A percentile compares a stretch with the other conserved stretches of the same genome.
phyloP scores from a whole-genome alignment of 2,888 invertebrate species.

The Scaptomyza cyrtandrae region DNA sequence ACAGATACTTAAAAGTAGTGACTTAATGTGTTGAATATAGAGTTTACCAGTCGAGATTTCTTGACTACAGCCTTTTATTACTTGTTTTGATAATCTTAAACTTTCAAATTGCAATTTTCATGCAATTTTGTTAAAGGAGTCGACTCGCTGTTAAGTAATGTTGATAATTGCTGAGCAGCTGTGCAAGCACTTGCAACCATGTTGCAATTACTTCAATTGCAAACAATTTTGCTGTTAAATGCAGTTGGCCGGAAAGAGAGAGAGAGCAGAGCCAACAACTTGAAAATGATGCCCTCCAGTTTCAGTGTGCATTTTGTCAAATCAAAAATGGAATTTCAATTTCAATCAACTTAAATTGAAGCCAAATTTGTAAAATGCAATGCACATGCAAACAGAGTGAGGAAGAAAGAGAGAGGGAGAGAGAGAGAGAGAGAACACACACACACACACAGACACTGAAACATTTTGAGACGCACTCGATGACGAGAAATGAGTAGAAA shows the following conservation, averaged over 20 bases:
- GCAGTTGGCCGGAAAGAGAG: constrained; percentile 43
- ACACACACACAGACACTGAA: too few relatives aligned
- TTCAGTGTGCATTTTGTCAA: constrained; percentile 64
- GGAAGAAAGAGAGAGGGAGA: background rate
- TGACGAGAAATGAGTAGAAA: constrained; percentile 32
- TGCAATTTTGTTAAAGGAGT: constrained; percentile 3
- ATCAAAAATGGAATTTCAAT: constrained; percentile 75
- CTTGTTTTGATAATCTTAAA: too few relatives aligned
- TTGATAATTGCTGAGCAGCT: constrained; percentile 29
- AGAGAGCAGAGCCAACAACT: background rate
- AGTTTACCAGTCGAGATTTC: too few relatives aligned
- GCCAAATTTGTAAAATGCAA: constrained; percentile 71
- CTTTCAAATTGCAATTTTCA: constrained; percentile 2
- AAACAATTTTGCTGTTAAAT: constrained; percentile 64
- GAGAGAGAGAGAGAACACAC: too few relatives aligned
- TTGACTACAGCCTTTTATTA: too few relatives aligned
- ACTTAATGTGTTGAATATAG: too few relatives aligned
- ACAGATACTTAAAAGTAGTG: too few relatives aligned
- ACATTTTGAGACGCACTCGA: constrained; percentile 43
- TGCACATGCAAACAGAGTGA: constrained; percentile 27
- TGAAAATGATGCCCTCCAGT: constrained; percentile 18
- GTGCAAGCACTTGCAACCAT: constrained; percentile 14
- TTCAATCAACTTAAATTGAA: constrained; percentile 76
- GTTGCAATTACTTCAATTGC: constrained; percentile 59
- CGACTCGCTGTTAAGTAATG: background rate